Percentiles rank a stretch among this genome's conserved stretches.
phyloP scores from a whole-genome alignment of 1,140 invertebrate genomes.

The Drosophila littoralis region DNA sequence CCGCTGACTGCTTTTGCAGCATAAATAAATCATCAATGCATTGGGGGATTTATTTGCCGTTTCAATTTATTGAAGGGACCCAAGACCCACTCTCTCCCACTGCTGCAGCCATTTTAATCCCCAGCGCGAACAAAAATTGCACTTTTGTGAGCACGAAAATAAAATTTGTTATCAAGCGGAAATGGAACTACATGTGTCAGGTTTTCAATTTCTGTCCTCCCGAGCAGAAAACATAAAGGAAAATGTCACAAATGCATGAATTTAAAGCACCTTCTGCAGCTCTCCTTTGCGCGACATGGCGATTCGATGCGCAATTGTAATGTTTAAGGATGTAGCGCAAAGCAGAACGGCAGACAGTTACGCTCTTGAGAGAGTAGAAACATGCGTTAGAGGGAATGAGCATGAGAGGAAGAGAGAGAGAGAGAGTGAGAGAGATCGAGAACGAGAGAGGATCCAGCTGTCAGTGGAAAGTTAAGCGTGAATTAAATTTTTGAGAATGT shows the following conservation, averaged over 20 bases:
- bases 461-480: too few relatives aligned
- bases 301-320: too few relatives aligned
- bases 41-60: conserved; percentile 39
- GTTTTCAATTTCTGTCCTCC: conserved; percentile 8
- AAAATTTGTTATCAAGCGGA: conserved; percentile 44
- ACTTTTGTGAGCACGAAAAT: conserved; percentile 20
- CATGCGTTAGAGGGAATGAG: too few relatives aligned
- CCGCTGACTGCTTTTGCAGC: conserved; percentile 30
- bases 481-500: too few relatives aligned
- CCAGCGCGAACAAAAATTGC: conserved; percentile 32
- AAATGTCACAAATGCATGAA: background rate
- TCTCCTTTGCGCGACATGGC: too few relatives aligned
- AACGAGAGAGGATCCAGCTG: background rate
- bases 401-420: background rate
- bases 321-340: background rate
- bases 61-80: conserved; percentile 37
- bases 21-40: conserved; percentile 79
- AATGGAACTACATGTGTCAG: conserved; percentile 61
- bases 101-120: background rate
- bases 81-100: background rate
- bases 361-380: too few relatives aligned
- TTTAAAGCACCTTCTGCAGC: too few relatives aligned
- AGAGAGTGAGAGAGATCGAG: background rate
- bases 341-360: background rate
- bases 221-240: background rate